phyloP scores from a whole-genome alignment of 2,888 invertebrate genomes.

The Adelphocoris suturalis region DNA sequence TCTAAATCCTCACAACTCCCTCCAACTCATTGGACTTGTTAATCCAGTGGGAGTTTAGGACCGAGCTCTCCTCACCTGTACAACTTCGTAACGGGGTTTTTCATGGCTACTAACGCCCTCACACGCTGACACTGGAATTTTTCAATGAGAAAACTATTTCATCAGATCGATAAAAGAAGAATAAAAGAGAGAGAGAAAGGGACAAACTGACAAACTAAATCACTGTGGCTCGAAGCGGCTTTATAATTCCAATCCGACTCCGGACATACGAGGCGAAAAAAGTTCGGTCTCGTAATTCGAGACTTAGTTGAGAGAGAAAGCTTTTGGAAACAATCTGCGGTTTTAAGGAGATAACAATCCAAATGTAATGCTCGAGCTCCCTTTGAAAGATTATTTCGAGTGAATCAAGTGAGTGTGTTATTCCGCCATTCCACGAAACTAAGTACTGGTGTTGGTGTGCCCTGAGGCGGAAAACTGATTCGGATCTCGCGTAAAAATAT shows the following conservation, averaged over 20 bases:
- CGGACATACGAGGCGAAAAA: neutral
- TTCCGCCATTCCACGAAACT: too few species aligned
- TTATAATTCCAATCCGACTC: neutral
- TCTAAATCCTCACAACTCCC: slow-evolving; percentile 9
- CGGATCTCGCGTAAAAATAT: too few species aligned
- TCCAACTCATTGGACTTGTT: slow-evolving; percentile 36
- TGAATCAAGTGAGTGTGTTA: too few species aligned
- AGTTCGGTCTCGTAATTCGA: neutral
- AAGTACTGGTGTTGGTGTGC: too few species aligned
- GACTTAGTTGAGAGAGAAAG: too few species aligned
- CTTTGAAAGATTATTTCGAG: too few species aligned
- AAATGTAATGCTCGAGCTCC: too few species aligned
- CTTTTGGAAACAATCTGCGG: too few species aligned
- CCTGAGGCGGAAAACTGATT: too few species aligned
- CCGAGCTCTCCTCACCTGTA: neutral
- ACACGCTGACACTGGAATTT: neutral
- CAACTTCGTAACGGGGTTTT: neutral
- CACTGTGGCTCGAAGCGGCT: neutral
- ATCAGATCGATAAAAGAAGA: neutral
- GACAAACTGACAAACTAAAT: neutral
- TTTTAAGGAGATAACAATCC: too few species aligned
- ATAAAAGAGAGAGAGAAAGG: neutral
- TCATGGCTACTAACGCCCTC: neutral
- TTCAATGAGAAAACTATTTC: neutral
- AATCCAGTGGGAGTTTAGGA: neutral